These are phyloP conservation scores for Strix uralensis DNA, from an alignment of 2,113 vertebrate genomes.

Conservation along the genomic window DNA sequence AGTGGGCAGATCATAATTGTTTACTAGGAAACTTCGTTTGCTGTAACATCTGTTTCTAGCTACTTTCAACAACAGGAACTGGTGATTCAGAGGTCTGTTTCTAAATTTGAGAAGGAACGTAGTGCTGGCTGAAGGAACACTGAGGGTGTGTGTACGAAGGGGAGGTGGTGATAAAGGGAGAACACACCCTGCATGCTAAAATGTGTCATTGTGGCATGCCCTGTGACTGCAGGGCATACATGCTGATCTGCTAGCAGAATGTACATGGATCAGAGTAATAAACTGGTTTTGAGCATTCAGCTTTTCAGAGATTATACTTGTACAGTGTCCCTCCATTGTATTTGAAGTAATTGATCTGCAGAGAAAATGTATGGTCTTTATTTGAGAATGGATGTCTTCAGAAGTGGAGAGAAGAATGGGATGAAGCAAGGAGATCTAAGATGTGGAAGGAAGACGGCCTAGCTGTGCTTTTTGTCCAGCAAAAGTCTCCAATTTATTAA, in stretches of 20 bases:
- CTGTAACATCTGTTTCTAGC: constrained; percentile 23
- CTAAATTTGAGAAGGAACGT: background rate
- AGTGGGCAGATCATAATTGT: background rate
- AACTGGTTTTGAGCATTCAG: background rate
- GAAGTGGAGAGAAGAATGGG: background rate
- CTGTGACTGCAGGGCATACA: background rate
- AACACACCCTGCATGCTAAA: background rate
- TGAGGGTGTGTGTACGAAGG: background rate
- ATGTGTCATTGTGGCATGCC: background rate
- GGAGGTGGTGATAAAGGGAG: background rate
- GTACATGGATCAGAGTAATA: background rate
- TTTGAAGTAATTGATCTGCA: background rate
- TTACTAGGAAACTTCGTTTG: constrained; percentile 1
- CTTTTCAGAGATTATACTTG: background rate
- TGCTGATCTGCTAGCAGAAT: background rate
- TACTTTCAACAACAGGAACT: constrained; percentile 31
- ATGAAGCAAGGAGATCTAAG: background rate
- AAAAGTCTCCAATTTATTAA: background rate
- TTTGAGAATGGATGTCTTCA: background rate
- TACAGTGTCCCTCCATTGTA: background rate
- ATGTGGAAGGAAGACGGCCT: background rate
- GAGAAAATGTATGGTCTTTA: background rate
- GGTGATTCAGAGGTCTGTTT: constrained; percentile 46
- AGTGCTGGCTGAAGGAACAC: background rate
- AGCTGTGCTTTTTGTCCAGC: background rate